Evolutionary conservation across 2,113 vertebrate genomes (phyloP).

Genomic region (Trichechus manatus): DNA sequence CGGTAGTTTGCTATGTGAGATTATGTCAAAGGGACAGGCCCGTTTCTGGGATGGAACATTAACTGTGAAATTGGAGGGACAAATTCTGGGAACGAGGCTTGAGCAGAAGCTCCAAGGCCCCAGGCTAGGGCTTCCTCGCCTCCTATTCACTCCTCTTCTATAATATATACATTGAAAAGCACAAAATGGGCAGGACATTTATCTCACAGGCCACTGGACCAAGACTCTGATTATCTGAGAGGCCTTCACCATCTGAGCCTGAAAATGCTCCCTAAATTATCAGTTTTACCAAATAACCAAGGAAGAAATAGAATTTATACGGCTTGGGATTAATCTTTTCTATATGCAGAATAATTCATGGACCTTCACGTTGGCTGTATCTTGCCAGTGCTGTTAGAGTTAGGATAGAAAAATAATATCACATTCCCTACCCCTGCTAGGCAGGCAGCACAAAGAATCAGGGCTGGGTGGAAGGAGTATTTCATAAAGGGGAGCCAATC

Average conservation of each 20-base stretch:
- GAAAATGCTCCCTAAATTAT: neutral
- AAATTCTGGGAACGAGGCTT: neutral
- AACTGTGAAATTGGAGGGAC: neutral
- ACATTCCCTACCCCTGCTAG: neutral
- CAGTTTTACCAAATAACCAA: neutral
- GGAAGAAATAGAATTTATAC: neutral
- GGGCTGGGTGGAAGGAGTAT: neutral
- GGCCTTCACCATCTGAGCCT: neutral
- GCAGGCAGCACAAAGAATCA: neutral
- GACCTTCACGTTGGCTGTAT: neutral
- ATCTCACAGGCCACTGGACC: neutral
- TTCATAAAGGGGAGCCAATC: neutral
- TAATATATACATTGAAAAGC: neutral
- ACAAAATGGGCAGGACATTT: neutral
- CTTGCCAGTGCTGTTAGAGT: neutral
- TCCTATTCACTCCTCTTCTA: neutral
- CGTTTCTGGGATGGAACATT: neutral
- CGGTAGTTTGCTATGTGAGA: neutral
- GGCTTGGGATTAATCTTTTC: neutral
- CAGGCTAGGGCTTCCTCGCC: neutral
- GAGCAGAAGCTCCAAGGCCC: neutral
- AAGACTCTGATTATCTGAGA: neutral
- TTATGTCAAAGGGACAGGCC: neutral
- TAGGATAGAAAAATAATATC: neutral
- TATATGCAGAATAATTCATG: neutral